phyloP scores from a whole-genome alignment of 92 coral and sea anemone genomes.

The Metridium senile region DNA sequence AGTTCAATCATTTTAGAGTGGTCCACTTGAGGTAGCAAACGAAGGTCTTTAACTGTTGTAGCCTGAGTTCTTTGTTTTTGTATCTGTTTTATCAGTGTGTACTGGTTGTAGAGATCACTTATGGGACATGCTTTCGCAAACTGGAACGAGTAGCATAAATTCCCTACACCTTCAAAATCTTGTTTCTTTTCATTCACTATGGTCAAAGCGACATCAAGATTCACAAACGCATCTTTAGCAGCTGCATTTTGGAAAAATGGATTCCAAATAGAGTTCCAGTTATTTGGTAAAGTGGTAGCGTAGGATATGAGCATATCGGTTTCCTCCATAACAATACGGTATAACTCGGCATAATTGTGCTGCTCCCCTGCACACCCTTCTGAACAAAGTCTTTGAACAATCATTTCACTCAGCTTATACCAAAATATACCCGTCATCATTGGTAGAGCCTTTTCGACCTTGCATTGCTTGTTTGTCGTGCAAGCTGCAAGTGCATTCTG shows the following conservation, averaged over 20 bases:
- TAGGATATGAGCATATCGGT: constrained; percentile 5
- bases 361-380: background rate
- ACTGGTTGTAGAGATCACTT: constrained; percentile 22
- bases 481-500: constrained; percentile 31
- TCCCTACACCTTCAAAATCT: background rate
- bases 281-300: constrained; percentile 3
- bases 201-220: constrained; percentile 5
- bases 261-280: constrained; percentile 11
- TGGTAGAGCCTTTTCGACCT: constrained; percentile 43
- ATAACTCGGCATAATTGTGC: background rate
- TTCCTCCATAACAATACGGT: background rate
- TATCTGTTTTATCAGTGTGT: constrained; percentile 41
- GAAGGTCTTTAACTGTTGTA: constrained; percentile 42
- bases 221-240: constrained; percentile 2
- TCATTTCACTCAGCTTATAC: constrained; percentile 46
- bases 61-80: constrained; percentile 22
- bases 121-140: constrained; percentile 21
- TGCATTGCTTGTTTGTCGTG: constrained; percentile 36
- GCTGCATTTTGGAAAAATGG: constrained; percentile 16
- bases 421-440: constrained; percentile 53
- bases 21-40: constrained; percentile 36
- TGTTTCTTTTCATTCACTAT: background rate
- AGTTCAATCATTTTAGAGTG: constrained; percentile 31
- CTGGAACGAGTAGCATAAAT: background rate
- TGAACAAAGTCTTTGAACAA: constrained; percentile 7